Percentiles rank a stretch among this genome's conserved stretches.
Evolutionary conservation across 2,113 vertebrate species (phyloP).

Genomic region (Rhadina sibilatrix): DNA sequence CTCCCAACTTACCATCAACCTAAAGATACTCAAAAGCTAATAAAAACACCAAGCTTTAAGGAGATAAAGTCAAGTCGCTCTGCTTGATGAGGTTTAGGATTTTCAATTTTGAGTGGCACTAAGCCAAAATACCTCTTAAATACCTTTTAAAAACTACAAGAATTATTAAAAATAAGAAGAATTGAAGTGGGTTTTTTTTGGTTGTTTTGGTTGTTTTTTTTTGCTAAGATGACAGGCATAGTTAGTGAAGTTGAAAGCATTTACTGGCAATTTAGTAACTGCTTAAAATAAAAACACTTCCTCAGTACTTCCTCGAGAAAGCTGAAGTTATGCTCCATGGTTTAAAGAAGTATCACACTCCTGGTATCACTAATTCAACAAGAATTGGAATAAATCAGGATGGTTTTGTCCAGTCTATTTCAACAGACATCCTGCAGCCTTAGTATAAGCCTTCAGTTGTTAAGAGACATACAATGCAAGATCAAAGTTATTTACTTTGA

Average conservation of each 20-base stretch:
- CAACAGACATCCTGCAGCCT: not conserved
- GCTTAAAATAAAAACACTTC: not conserved
- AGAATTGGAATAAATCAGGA: not conserved
- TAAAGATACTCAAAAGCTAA: not conserved
- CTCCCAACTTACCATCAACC: not conserved
- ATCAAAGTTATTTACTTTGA: not conserved
- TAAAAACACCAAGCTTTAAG: not conserved
- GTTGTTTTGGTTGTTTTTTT: fast-evolving
- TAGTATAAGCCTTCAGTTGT: not conserved
- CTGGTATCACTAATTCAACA: not conserved
- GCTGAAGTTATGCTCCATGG: not conserved
- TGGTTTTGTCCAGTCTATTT: not conserved
- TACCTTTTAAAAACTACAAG: not conserved
- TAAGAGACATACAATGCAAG: not conserved
- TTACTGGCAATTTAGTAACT: not conserved
- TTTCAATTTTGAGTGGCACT: not conserved
- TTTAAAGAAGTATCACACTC: not conserved
- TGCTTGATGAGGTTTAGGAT: not conserved
- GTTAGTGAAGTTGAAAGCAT: not conserved
- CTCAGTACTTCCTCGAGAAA: not conserved
- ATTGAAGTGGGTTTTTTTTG: not conserved
- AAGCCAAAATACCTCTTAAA: not conserved
- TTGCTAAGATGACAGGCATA: not conserved
- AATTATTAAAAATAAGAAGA: not conserved
- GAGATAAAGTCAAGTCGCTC: not conserved